Evolutionary conservation across 2,113 vertebrate species (phyloP), one percentile per base, ranked within the genome.

Genomic region (Tachysurus vachellii): DNA sequence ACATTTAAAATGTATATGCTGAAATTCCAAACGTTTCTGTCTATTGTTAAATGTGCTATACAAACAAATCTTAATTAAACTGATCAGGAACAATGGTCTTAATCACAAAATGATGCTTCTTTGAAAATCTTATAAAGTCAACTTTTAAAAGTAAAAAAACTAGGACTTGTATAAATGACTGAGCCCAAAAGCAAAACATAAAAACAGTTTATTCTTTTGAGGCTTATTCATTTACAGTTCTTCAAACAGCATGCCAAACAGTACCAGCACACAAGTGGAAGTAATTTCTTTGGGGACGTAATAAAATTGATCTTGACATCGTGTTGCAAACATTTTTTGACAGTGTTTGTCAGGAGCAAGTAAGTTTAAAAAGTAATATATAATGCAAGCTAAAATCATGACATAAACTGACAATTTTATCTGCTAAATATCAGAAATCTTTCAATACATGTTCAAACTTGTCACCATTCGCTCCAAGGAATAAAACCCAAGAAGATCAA

Each of bases 131-230:
- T 66, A 66, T 28, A n/a, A 66, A n/a, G 28, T 68, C 13, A n/a
- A n/a, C n/a, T n/a, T n/a, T n/a, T n/a, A n/a, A n/a, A n/a, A n/a
- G 28, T 44, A 2, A 36, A 73, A 44, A 73, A 73, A 42, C 31
- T 71, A 44, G 42, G 31, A 73, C 81, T 86, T 89, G 89, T 80
- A 92, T 86, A 85, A 88, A 91, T 54, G 79, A 88, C 84, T 87
- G 75, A 70, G 88, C 91, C 62, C 62, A 56, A 89, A 54, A 47
- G 57, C 57, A 75, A 71, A 88, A 92, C 87, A 64, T n/a, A 47
- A 14, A 88, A 80, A 79, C 61, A 87, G 19, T 57, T 54, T 82
- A 68, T 57, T 82, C 79, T 86, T 89, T 88, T 64, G 53, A 70
- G 70, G 26, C 42, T 64, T 61, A 77, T 77, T 77, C 73, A 85